A percentile compares a stretch with the other conserved stretches of the same genome.
These are phyloP conservation scores for Morphnarchus princeps DNA, from an alignment of 2,113 vertebrate species.

Conservation along the genomic window DNA sequence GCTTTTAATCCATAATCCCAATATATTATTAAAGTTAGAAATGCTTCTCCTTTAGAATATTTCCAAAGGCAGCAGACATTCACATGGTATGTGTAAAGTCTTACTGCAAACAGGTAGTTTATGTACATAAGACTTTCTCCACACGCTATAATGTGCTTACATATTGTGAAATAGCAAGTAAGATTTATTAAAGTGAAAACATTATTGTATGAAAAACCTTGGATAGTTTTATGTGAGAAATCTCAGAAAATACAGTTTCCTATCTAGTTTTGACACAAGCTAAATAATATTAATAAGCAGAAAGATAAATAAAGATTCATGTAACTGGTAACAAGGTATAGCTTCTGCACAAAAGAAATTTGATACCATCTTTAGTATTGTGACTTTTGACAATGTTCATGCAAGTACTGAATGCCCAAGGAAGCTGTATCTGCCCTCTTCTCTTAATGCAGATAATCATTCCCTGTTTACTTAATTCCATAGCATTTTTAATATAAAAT, in stretches of 20 bases:
- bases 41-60: slow-evolving; percentile 24
- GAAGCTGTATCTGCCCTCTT: background rate
- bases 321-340: background rate
- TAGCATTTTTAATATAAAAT: background rate
- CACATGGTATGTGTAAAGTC: background rate
- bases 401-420: background rate
- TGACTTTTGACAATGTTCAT: slow-evolving; percentile 25
- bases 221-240: background rate
- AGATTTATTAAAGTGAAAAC: background rate
- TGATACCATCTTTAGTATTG: background rate
- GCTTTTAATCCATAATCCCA: slow-evolving; percentile 70
- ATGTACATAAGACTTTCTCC: background rate
- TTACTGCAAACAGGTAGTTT: background rate
- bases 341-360: background rate
- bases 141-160: background rate
- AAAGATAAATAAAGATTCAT: background rate
- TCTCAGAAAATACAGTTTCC: background rate
- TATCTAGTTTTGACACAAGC: background rate
- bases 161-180: background rate
- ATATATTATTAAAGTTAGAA: slow-evolving; percentile 60
- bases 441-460: background rate
- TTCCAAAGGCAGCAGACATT: slow-evolving; percentile 47
- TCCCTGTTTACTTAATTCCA: background rate
- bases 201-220: background rate
- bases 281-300: background rate